These are phyloP conservation scores for Montifringilla adamsi DNA, from an alignment of 2,113 vertebrate genomes.

Conservation along the genomic window DNA sequence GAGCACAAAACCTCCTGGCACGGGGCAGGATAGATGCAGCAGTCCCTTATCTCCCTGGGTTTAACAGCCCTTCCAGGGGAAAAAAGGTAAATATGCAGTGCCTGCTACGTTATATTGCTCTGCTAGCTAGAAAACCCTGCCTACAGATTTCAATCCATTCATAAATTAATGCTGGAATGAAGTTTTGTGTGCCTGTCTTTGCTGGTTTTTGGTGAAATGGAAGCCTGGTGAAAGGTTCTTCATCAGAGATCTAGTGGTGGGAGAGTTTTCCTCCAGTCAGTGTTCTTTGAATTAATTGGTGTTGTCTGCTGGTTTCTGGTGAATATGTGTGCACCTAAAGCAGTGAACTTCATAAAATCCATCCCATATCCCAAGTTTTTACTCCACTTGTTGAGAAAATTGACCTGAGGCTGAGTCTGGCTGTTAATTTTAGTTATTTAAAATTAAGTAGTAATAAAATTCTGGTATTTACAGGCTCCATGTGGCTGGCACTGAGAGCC, in stretches of 20 bases:
- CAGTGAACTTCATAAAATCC: neutral
- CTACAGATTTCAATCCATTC: neutral
- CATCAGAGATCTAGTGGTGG: neutral
- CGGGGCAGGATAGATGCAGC: neutral
- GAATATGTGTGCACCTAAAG: rapidly evolving
- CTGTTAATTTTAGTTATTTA: neutral
- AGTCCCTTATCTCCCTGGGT: neutral
- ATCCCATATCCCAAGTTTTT: rapidly evolving
- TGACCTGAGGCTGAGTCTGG: neutral
- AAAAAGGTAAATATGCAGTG: neutral
- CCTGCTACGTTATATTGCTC: rapidly evolving
- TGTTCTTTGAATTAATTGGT: neutral
- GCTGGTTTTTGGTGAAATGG: neutral
- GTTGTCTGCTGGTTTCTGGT: neutral
- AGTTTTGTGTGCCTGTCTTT: neutral
- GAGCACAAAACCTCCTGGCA: neutral
- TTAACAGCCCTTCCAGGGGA: neutral
- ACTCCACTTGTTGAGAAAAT: neutral
- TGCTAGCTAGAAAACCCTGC: neutral
- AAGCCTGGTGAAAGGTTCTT: neutral
- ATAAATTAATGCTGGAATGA: neutral
- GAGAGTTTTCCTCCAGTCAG: neutral
- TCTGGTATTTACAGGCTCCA: neutral
- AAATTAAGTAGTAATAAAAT: neutral
- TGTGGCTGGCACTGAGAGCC: neutral